Conservation (phyloP, 1,140 invertebrate species). For the Lepidurus couesii region DNA sequence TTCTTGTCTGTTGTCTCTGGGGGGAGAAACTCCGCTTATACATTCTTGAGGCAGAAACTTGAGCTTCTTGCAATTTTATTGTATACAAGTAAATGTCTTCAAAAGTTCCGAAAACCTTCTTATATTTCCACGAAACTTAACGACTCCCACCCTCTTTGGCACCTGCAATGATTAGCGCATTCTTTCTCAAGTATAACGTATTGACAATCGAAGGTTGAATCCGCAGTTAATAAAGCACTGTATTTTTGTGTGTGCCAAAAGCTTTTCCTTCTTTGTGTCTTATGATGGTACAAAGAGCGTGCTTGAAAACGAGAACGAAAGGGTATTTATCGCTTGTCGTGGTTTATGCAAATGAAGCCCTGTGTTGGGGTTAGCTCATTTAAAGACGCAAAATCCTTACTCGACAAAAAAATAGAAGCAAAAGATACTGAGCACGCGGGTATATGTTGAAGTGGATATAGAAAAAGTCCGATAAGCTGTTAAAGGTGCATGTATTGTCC, state of each 20-base stretch:
- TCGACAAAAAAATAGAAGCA: background rate
- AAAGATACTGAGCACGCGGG: background rate
- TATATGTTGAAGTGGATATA: background rate
- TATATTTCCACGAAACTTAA: background rate
- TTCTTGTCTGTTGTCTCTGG: conserved; percentile 10
- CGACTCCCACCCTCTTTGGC: background rate
- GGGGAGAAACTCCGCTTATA: background rate
- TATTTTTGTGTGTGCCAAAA: background rate
- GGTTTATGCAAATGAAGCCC: background rate
- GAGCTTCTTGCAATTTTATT: background rate
- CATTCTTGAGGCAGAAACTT: background rate
- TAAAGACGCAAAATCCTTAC: background rate
- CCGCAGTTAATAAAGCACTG: background rate
- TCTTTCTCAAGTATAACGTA: background rate
- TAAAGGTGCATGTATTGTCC: conserved; percentile 9
- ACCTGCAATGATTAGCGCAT: background rate
- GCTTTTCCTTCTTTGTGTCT: background rate
- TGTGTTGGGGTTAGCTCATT: background rate
- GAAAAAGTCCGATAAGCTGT: background rate
- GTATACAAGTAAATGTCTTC: background rate
- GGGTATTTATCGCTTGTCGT: background rate
- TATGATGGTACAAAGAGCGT: background rate
- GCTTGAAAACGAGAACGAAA: background rate
- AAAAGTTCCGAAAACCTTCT: background rate
- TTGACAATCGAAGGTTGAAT: background rate